These are phyloP conservation scores for Chrosomus eos DNA, from an alignment of 2,797 vertebrate species.

Conservation along the genomic window DNA sequence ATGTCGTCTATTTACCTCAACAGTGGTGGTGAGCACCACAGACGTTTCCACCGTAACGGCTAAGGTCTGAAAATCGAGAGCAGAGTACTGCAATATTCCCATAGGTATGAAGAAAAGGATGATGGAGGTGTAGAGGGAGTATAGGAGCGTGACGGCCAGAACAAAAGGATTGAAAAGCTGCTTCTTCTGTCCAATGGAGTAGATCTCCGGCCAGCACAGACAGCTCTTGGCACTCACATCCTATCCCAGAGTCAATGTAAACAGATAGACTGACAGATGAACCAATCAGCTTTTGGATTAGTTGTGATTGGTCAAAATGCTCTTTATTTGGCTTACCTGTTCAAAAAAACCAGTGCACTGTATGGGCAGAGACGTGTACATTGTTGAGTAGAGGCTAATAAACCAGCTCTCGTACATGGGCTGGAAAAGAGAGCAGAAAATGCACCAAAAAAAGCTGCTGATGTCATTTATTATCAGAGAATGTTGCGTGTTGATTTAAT, in stretches of 20 bases:
- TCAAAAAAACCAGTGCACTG: constrained; percentile 86
- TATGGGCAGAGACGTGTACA: constrained; percentile 82
- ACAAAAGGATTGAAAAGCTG: constrained; percentile 80
- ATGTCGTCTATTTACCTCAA: constrained; percentile 78
- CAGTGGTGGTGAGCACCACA: constrained; percentile 72
- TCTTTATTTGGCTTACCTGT: constrained; percentile 79
- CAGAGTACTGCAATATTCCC: constrained; percentile 74
- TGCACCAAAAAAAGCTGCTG: neutral
- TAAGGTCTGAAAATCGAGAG: constrained; percentile 86
- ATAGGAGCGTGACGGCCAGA: constrained; percentile 74
- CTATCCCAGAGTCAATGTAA: constrained; percentile 66
- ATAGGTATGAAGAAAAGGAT: constrained; percentile 83
- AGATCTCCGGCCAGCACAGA: constrained; percentile 82
- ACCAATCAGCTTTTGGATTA: neutral
- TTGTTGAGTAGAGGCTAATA: constrained; percentile 85
- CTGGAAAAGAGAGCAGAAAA: constrained; percentile 71
- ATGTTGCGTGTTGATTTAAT: neutral
- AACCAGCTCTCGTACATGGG: constrained; percentile 91
- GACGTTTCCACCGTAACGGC: constrained; percentile 80
- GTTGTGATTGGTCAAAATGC: neutral
- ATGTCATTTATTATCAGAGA: neutral
- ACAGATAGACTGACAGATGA: constrained; percentile 8
- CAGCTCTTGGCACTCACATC: constrained; percentile 82
- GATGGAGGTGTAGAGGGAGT: constrained; percentile 81
- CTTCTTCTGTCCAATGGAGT: constrained; percentile 77